phyloP scores from a whole-genome alignment of 1,140 invertebrate species.

The Drosophila asahinai region DNA sequence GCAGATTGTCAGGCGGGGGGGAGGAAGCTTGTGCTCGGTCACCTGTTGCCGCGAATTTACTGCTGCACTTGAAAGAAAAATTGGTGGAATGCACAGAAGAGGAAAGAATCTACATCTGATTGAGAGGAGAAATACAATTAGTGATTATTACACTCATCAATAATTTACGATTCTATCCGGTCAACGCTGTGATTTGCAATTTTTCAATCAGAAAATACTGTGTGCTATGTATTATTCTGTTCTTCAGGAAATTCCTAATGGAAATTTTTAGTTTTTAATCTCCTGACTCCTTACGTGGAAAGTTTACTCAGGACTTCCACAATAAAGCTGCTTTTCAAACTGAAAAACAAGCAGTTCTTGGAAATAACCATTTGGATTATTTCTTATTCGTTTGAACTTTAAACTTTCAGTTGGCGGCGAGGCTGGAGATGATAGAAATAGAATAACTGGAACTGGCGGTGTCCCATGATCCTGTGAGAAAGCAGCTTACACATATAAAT shows the following conservation, averaged over 20 bases:
- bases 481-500: not conserved
- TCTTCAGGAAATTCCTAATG: not conserved
- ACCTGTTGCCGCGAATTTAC: constrained; percentile 51
- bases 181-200: not conserved
- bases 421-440: not conserved
- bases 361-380: not conserved
- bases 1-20: not conserved
- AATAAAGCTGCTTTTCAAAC: no score
- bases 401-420: constrained; percentile 3
- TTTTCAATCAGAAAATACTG: not conserved
- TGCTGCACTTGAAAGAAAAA: not conserved
- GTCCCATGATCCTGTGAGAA: not conserved
- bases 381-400: constrained; percentile 2
- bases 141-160: no score
- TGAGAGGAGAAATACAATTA: no score
- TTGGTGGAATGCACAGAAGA: not conserved
- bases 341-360: not conserved
- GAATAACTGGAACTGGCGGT: not conserved
- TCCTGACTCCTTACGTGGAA: not conserved
- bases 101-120: not conserved
- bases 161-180: no score
- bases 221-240: not conserved
- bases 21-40: constrained; percentile 15
- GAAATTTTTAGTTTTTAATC: not conserved
- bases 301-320: not conserved